Evolutionary conservation across 37 sponge, comb jelly and placozoan species (phyloP).

Genomic region (Corticium candelabrum): DNA sequence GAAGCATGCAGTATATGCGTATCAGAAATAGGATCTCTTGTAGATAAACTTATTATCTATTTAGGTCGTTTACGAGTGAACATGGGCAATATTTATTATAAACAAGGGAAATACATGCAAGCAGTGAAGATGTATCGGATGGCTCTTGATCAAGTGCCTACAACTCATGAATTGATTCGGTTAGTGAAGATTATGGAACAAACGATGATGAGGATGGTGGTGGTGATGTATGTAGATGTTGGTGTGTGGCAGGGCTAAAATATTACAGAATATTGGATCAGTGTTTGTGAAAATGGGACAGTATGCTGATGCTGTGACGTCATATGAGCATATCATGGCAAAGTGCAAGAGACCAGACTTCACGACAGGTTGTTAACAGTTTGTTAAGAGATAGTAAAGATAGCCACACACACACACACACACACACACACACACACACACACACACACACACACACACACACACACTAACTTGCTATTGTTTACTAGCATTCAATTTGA

Average conservation of each 20-base stretch:
- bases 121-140: constrained; percentile 96
- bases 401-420: no score
- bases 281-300: constrained; percentile 84
- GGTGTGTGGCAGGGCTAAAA: constrained; percentile 47
- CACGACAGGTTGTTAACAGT: constrained; percentile 41
- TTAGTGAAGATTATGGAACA: neutral
- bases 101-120: constrained; percentile 82
- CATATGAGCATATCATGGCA: constrained; percentile 83
- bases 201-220: neutral
- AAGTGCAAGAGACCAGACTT: constrained; percentile 57
- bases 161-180: constrained; percentile 58
- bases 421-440: constrained; percentile 10
- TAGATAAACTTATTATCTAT: no score
- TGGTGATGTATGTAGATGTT: neutral
- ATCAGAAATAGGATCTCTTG: no score
- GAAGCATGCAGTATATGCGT: no score
- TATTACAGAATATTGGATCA: constrained; percentile 84
- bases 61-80: constrained; percentile 84
- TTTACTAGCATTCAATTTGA: constrained; percentile 60
- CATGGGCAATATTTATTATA: constrained; percentile 93
- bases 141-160: constrained; percentile 89
- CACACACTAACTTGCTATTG: no score
- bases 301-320: constrained; percentile 86
- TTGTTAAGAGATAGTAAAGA: neutral
- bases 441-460: neutral